Evolutionary conservation across 2,888 invertebrate species (phyloP), one percentile per base, ranked within the genome.

Genomic region (Drosophila emarginata): DNA sequence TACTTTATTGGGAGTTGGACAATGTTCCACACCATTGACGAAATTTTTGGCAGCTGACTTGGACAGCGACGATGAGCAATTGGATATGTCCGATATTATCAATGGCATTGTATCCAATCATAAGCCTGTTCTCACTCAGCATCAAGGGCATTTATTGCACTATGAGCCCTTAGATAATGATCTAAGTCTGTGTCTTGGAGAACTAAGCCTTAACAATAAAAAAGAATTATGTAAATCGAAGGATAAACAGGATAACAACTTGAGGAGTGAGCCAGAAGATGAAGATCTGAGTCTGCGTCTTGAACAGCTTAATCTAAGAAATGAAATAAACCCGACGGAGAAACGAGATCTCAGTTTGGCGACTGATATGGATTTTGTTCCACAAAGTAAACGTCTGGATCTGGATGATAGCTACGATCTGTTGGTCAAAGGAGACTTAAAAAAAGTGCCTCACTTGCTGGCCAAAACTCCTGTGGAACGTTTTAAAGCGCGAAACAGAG

Each of bases 11-110:
- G 45, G 0, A 45, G 53, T 39, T 5, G 69, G 66, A 1, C 77
- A 82, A 36, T 90, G 90, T 37, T 91, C 91, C 0, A 91, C 91
- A 1, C 91, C 91, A 0, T 79, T 89, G 18, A 82, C 69, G 3
- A 90, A 88, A 64, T 76, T 60, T 37, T 62, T 89, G 21, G 80
- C 87, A 0, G 88, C 88, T 0, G 91, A 91, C 67, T 74, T 91
- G 14, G 91, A 91, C n/a, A 90, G 90, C 51, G 90, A 91, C 52
- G 92, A 92, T 23, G 92, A 90, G 1, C 92, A 92, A 4, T 87
- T 91, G 9, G 91, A 94, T 68, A 89, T 94, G 84, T 93, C 94
- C 0, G 91, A 91, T 39, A 93, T 94, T 64, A 91, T 94, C 12
- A 92, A 94, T 15, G 90, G 91, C 57, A 94, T 94, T 21, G 83